Conservation (phyloP, 2,797 vertebrate species). For the Oryzias sinensis region DNA sequence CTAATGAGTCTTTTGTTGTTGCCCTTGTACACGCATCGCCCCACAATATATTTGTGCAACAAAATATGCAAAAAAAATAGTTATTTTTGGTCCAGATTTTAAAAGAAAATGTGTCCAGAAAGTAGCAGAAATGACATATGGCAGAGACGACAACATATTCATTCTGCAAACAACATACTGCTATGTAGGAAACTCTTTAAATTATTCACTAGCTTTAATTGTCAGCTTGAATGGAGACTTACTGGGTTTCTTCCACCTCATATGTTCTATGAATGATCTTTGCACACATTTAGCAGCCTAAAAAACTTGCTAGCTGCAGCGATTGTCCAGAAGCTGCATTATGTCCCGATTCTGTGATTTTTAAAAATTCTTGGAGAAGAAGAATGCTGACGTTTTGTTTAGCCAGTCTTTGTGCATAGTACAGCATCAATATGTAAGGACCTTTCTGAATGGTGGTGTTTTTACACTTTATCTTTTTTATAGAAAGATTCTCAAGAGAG, state of each 20-base stretch:
- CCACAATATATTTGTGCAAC: background rate
- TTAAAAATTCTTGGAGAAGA: too few relatives aligned
- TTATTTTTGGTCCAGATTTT: slow-evolving; percentile 4
- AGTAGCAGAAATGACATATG: slow-evolving; percentile 10
- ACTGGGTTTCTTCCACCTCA: slow-evolving; percentile 41
- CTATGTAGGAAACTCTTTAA: slow-evolving; percentile 57
- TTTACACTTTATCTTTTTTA: too few relatives aligned
- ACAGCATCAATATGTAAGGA: too few relatives aligned
- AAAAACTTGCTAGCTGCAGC: background rate
- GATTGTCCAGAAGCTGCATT: background rate
- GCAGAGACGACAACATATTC: slow-evolving; percentile 7
- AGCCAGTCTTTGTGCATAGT: too few relatives aligned
- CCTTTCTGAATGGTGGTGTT: too few relatives aligned
- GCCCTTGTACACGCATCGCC: slow-evolving; percentile 4
- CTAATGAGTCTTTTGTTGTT: slow-evolving; percentile 8
- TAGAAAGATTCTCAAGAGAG: too few relatives aligned
- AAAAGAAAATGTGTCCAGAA: slow-evolving; percentile 4
- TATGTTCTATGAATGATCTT: slow-evolving; percentile 12
- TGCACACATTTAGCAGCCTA: slow-evolving; percentile 18
- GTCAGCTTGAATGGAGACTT: slow-evolving; percentile 40
- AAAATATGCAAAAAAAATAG: slow-evolving; percentile 1
- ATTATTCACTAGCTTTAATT: slow-evolving; percentile 72
- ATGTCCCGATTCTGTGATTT: background rate
- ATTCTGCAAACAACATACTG: slow-evolving; percentile 31
- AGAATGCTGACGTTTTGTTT: too few relatives aligned